Conservation (phyloP, 2,888 invertebrate species). For the Agrochola macilenta region DNA sequence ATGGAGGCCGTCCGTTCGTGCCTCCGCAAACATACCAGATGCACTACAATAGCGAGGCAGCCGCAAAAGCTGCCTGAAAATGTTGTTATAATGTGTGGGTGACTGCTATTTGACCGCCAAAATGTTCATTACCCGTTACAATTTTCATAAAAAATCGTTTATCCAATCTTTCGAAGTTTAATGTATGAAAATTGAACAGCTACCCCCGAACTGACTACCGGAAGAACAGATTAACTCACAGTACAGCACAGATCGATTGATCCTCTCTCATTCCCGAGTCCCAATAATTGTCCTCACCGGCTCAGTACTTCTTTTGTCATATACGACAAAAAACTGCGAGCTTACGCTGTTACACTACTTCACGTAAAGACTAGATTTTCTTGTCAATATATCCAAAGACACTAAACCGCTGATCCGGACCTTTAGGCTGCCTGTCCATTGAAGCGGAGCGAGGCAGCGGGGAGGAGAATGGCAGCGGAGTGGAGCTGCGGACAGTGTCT, state of each 20-base stretch:
- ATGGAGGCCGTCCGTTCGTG: no score
- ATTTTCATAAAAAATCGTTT: no score
- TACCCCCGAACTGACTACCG: not conserved
- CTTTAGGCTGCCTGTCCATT: no score
- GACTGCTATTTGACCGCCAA: not conserved
- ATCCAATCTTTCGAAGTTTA: not conserved
- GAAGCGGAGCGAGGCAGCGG: no score
- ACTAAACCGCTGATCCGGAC: not conserved
- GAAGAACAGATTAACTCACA: not conserved
- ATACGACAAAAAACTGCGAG: not conserved
- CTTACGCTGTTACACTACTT: not conserved
- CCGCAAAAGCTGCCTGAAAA: no score
- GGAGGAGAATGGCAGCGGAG: no score
- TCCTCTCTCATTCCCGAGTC: not conserved
- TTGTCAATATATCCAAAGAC: slow-evolving; percentile 1
- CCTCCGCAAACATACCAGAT: no score
- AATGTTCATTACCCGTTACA: not conserved
- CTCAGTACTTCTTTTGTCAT: not conserved
- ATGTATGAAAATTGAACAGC: not conserved
- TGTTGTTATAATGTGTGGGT: no score
- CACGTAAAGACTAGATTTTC: not conserved
- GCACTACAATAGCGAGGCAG: no score
- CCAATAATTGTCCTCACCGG: no score
- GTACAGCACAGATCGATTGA: not conserved
- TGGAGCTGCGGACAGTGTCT: no score